These are phyloP conservation scores for Acanthosepion lycidas DNA, from an alignment of 2,888 invertebrate species.

Conservation along the genomic window DNA sequence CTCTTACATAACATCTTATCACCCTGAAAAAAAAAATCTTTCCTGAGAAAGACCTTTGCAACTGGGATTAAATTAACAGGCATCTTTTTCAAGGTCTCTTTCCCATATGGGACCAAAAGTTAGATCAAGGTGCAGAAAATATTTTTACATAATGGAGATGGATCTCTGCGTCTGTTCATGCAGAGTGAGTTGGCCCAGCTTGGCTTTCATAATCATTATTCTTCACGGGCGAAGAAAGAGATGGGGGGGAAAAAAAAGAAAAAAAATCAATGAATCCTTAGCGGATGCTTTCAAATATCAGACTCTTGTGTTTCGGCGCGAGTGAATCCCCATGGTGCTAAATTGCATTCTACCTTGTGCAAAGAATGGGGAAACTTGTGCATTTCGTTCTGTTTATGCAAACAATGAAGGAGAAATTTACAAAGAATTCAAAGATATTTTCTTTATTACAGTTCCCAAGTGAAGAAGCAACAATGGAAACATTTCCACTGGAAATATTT, in stretches of 20 bases:
- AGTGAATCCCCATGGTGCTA: not conserved
- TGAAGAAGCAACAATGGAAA: not conserved
- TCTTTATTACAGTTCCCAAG: not conserved
- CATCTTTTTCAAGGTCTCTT: not conserved
- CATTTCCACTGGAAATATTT: not conserved
- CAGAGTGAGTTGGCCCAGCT: not conserved
- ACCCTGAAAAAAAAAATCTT: not conserved
- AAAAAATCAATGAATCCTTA: not conserved
- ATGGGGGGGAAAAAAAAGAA: no score
- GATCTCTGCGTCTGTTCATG: conserved; percentile 2
- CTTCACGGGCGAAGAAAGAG: not conserved
- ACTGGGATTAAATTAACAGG: not conserved
- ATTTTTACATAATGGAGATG: not conserved
- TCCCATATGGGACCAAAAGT: not conserved
- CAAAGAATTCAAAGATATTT: not conserved
- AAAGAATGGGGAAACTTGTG: no score
- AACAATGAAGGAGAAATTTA: not conserved
- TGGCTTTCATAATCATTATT: not conserved
- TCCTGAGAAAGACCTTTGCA: not conserved
- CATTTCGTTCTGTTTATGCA: not conserved
- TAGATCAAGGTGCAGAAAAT: not conserved
- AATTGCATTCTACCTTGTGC: not conserved
- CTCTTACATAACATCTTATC: not conserved
- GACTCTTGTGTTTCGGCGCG: not conserved
- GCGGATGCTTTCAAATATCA: not conserved